phyloP scores from a whole-genome alignment of 2,797 vertebrate genomes.

The Chelon auratus region DNA sequence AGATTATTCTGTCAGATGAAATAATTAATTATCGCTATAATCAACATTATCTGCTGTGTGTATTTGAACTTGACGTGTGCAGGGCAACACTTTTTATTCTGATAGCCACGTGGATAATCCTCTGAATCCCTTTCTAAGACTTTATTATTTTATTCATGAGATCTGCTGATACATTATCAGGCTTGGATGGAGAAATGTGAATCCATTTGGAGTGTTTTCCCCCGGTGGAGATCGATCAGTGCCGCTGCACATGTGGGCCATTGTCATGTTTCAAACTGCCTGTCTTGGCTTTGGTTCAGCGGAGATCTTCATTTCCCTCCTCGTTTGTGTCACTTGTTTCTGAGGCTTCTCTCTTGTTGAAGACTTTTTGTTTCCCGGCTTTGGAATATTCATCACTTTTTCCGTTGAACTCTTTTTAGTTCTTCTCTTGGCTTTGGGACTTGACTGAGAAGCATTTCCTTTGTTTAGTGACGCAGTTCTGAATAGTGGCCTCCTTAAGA shows the following conservation, averaged over 20 bases:
- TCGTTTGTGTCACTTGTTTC: slow-evolving; percentile 41
- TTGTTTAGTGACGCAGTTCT: not conserved
- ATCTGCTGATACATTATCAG: slow-evolving; percentile 53
- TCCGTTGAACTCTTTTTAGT: slow-evolving; percentile 1
- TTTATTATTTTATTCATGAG: slow-evolving; percentile 72
- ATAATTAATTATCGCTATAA: slow-evolving; percentile 51
- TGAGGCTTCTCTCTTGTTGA: slow-evolving; percentile 44
- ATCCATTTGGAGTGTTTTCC: slow-evolving; percentile 43
- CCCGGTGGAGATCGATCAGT: slow-evolving; percentile 39
- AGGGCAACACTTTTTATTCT: slow-evolving; percentile 11
- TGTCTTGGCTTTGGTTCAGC: slow-evolving; percentile 51
- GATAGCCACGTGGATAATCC: slow-evolving; percentile 39
- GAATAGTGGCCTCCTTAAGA: not conserved
- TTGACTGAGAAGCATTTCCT: not conserved
- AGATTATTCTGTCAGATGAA: slow-evolving; percentile 61
- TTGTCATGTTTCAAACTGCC: slow-evolving; percentile 51
- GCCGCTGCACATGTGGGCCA: slow-evolving; percentile 23
- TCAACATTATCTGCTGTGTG: slow-evolving; percentile 28
- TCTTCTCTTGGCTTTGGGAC: slow-evolving; percentile 4
- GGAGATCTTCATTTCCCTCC: slow-evolving; percentile 62
- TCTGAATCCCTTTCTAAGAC: slow-evolving; percentile 31
- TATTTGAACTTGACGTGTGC: slow-evolving; percentile 31
- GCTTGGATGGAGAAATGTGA: slow-evolving; percentile 45
- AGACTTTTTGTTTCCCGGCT: slow-evolving; percentile 29
- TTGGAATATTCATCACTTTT: slow-evolving; percentile 48